phyloP scores from a whole-genome alignment of 2,888 invertebrate species.

The Phragmatobia fuliginosa region DNA sequence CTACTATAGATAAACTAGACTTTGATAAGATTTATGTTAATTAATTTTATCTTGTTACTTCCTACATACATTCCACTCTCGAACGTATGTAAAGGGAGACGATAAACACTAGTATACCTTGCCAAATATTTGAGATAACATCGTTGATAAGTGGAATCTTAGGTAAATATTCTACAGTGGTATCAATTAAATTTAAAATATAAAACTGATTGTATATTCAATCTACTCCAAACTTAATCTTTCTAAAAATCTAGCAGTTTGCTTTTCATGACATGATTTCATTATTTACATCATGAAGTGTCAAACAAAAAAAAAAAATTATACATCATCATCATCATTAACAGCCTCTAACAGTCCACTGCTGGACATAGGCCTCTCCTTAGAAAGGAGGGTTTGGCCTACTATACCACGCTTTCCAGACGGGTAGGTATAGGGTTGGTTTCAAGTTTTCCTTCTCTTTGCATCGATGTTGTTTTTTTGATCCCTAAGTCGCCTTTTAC shows the following conservation, averaged over 20 bases:
- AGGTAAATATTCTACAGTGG: not conserved
- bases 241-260: no score
- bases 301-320: no score
- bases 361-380: no score
- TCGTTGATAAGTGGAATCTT: not conserved
- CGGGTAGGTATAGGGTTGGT: no score
- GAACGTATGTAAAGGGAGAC: not conserved
- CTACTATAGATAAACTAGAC: not conserved
- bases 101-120: conserved; percentile 3
- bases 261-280: not conserved
- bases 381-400: no score
- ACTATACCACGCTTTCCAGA: no score
- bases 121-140: conserved; percentile 9
- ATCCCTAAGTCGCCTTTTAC: no score
- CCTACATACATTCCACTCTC: conserved; percentile 3
- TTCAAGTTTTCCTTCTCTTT: no score
- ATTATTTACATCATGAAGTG: no score
- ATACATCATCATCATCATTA: no score
- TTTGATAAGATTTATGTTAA: not conserved
- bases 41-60: conserved; percentile 3
- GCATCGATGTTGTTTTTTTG: no score
- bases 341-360: no score
- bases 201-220: not conserved
- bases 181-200: not conserved
- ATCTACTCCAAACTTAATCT: not conserved